Base-by-base conservation (phyloP, 2,113 vertebrate genomes). In the Aramus guarauna region DNA sequence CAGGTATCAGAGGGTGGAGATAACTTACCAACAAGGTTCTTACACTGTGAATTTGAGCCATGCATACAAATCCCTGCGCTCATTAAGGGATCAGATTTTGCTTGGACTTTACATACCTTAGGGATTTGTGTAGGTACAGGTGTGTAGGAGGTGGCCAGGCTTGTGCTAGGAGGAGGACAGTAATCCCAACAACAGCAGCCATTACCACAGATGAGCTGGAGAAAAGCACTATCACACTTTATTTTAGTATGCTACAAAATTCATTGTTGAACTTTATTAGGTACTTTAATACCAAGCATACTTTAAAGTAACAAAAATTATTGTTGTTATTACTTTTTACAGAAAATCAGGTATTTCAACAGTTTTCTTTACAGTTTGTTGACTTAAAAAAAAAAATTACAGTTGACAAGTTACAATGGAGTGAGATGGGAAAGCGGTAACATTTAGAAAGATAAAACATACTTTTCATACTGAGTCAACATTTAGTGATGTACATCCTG, bases 221-320 rank as follows among this genome's bases (percentile, higher is more conserved):
- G 80, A 97, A 97, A 97, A 96, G 77, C 92, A 96, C 95, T 95
- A 29, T 60, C 63, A 97, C 95, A 68, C 94, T 97, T 97, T 96
- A 93, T 96, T 98, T 92, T 93, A 96, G 96, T 98, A 97, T 98
- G 97, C 97, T 97, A 97, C 94, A 97, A 97, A 97, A 97, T 73
- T 96, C 83, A 67, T 97, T 52, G 55, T 95, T 94, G 94, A 92
- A 92, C 94, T 98, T 98, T 97, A 97, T 97, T 97, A 96, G 95
- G 96, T 96, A 93, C 90, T 95, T 96, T 90, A 95, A 96, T 95
- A 97, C 78, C 93, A 98, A 97, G 90, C 94, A 93, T 94, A 97
- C 94, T 88, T 96, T 95, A 97, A 98, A 98, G 98, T 98, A 98
- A 98, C 97, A 98, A 98, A 98, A 98, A 97, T 97, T 98, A 96